Conservation (phyloP, 2,888 invertebrate genomes). For the Campaea margaritaria region DNA sequence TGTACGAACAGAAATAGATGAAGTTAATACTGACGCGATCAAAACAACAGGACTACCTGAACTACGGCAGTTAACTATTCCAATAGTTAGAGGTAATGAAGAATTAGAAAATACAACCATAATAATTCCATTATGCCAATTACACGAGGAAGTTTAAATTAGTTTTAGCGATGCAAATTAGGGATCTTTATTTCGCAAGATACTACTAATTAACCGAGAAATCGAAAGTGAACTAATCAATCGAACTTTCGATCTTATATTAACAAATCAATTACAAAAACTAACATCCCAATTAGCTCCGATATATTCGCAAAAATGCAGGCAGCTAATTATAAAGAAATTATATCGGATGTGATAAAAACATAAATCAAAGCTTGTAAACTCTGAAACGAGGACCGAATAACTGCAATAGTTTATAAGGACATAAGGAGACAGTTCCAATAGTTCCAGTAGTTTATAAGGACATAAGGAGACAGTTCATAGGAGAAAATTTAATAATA, state of each 20-base stretch:
- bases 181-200: background rate
- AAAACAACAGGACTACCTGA: too few relatives aligned
- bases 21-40: too few relatives aligned
- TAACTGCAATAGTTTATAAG: constrained; percentile 5
- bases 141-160: background rate
- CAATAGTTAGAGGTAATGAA: too few relatives aligned
- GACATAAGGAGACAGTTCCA: too few relatives aligned
- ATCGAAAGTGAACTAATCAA: constrained; percentile 13
- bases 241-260: constrained; percentile 5
- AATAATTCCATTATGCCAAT: too few relatives aligned
- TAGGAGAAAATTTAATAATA: too few relatives aligned
- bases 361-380: constrained; percentile 17
- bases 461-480: too few relatives aligned
- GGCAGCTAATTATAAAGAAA: constrained; percentile 4
- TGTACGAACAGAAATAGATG: too few relatives aligned
- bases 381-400: background rate
- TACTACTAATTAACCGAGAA: constrained; percentile 4
- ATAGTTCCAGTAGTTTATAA: too few relatives aligned
- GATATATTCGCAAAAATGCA: constrained; percentile 17
- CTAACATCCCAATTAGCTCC: constrained; percentile 18
- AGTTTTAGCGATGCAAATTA: background rate
- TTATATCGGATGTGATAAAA: constrained; percentile 12
- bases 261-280: constrained; percentile 10
- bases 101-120: too few relatives aligned
- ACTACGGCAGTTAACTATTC: too few relatives aligned